phyloP scores from a whole-genome alignment of 2,888 invertebrate genomes.

The Nemurella pictetii region DNA sequence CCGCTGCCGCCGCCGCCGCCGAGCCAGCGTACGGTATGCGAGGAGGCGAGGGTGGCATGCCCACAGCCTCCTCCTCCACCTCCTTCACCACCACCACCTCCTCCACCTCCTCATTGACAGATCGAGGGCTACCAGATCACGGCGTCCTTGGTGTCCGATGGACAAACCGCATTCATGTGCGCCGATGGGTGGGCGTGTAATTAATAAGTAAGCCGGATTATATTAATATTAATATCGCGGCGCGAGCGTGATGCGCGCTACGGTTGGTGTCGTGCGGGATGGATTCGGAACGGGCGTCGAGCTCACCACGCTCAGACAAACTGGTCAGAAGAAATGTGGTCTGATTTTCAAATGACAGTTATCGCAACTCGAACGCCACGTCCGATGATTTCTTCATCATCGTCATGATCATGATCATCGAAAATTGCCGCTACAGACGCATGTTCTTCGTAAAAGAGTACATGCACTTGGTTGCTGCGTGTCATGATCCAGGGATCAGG shows the following conservation, averaged over 20 bases:
- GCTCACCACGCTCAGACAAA: too few species aligned
- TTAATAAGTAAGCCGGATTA: neutral
- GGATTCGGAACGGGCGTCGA: too few species aligned
- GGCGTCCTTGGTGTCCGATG: slow-evolving; percentile 2
- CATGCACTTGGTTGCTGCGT: neutral
- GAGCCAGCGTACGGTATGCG: neutral
- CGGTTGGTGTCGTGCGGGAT: too few species aligned
- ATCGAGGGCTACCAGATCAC: slow-evolving; percentile 18
- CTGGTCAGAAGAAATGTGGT: neutral
- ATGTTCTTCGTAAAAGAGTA: neutral
- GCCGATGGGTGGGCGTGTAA: neutral
- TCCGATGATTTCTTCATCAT: neutral
- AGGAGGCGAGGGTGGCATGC: neutral
- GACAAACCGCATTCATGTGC: neutral
- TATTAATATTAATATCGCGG: neutral
- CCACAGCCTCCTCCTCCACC: neutral
- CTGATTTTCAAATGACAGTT: neutral
- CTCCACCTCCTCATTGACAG: neutral
- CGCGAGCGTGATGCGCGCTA: neutral
- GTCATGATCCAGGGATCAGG: neutral
- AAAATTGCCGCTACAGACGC: neutral
- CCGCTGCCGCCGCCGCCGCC: slow-evolving; percentile 2
- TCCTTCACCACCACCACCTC: neutral
- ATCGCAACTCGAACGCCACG: neutral
- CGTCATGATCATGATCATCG: neutral